Evolutionary conservation across 2,888 invertebrate genomes (phyloP), one percentile per base, ranked within the genome.

Genomic region (Meliscaeva auricollis): DNA sequence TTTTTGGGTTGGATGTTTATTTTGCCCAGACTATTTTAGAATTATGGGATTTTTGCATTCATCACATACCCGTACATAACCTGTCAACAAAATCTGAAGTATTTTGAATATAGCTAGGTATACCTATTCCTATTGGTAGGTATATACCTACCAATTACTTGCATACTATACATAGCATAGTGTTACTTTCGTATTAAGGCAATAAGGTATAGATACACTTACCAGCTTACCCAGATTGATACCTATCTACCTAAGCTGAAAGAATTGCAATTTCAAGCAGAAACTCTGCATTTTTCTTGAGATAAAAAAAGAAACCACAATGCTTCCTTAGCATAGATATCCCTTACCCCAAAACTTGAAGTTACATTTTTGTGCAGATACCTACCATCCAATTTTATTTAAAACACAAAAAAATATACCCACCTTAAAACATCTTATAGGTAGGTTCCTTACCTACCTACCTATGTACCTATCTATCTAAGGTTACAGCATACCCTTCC

Each of bases 401-500:
- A 22, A 72, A 9, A 17, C 30, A 17, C 11, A 26, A 17, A 13
- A 5, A 32, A 5, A 20, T 76, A 50, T 54, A 15, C 17, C 26
- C 8, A 44, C 17, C 2, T 22, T 54, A 3, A 5, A 30, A 54
- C 15, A 26, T 50, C 13, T 50, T 13, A n/a, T n/a, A 22, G 22
- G 22, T 50, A 50, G 26, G 26, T n/a, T n/a, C n/a, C n/a, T n/a
- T 38, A 52, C 8, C 15, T 48, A 58, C 15, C 46, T 41, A 56
- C 41, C 46, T 46, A 46, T n/a, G 35, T 38, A 52, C 8, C 15
- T 48, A 58, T 11, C 46, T 41, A 56, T 60, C 46, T 46, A 46
- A 64, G 15, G 30, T 52, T 74, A 62, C 68, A 54, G 35, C 44
- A 60, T 38, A 48, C 30, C 17, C 30, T 69, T 64, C 69, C 69